Evolutionary conservation across 2,113 vertebrate genomes (phyloP), one percentile per base, ranked within the genome.

Genomic region (Etheostoma cragini): DNA sequence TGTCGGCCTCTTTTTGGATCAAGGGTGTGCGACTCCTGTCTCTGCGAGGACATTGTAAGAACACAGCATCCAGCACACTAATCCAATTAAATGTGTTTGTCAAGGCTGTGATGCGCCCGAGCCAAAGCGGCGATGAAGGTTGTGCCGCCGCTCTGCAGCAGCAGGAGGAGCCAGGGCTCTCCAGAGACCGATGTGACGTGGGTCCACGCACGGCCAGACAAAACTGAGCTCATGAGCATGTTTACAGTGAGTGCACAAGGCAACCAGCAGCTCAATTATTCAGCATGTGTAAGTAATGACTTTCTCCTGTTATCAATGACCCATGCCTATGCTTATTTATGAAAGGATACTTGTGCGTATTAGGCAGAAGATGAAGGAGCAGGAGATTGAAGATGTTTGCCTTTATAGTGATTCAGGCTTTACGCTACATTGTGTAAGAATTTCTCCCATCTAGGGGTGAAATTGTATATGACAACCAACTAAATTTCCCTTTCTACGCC

Each of bases 261-360:
- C 86, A 83, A 80, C 72, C 78, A 74, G 76, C 76, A 60, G 86
- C 85, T 92, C 87, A 90, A 94, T 95, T 93, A 94, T 91, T 94
- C 90, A 89, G 80, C 80, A 69, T 22, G 72, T 21, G 71, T 86
- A 82, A 73, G 83, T 90, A 93, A 93, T 93, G 87, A 88, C 87
- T 92, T 90, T 88, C 83, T 85, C 72, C 76, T 80, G 84, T 92
- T 94, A 95, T 95, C 94, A 95, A 95, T 91, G 91, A 82, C 85
- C 86, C 85, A 73, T 69, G 85, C 85, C 77, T 50, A 50, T 76
- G 88, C 85, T 78, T 90, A 88, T 94, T 92, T 89, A 92, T 90
- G 81, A 91, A 90, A 79, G 73, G 65, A 89, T 76, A 87, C 86
- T 91, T 87, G 85, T 88, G 89, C 76, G 74, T 89, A 82, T 86